Base-by-base conservation (phyloP, 2,888 invertebrate genomes). In the Poecilobothrus nobilitatus region DNA sequence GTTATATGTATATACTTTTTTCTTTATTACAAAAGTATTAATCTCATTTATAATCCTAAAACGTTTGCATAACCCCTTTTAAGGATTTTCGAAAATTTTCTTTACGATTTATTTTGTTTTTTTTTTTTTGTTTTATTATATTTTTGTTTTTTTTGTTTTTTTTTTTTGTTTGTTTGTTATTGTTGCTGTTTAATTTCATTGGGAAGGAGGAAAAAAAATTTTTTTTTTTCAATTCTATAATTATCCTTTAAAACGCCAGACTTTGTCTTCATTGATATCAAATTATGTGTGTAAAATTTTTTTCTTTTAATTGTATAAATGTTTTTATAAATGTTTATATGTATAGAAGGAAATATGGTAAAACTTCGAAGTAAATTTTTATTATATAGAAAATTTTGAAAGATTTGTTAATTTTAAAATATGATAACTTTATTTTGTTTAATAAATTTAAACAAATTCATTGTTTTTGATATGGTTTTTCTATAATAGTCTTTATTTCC, bases 21-120 rank as follows among this genome's bases (percentile, higher is more conserved):
- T 18, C n/a, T 53, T 12, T 53, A 27, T 27, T 27, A 27, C 27
- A 27, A 27, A 65, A 64, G 33, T 20, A 65, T 65, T 65, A 65
- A 65, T 65, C 65, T 37, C 65, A 20, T 65, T 65, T 65, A 65
- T 65, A 65, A 65, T 65, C 65, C 65, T 37, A 37, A 65, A 37
- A 65, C 65, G 65, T 65, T 65, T 65, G 20, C 65, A 34, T 65
- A 65, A 65, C 37, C 65, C 65, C 37, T 53, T 53, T 53, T 18
- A 53, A 53, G 53, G 53, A 53, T 53, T 18, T 53, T 53, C 53
- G 15, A 53, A 41, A 27, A 27, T 27, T 27, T 27, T 27, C 27
- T 27, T 27, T 27, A 27, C 27, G 27, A 27, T 27, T 27, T 27
- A 27, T 27, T 27, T 27, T 27, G 27, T 27, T 27, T 2, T 53